Base-by-base conservation (phyloP, 2,888 invertebrate species). In the Chrysomela aeneicollis region DNA sequence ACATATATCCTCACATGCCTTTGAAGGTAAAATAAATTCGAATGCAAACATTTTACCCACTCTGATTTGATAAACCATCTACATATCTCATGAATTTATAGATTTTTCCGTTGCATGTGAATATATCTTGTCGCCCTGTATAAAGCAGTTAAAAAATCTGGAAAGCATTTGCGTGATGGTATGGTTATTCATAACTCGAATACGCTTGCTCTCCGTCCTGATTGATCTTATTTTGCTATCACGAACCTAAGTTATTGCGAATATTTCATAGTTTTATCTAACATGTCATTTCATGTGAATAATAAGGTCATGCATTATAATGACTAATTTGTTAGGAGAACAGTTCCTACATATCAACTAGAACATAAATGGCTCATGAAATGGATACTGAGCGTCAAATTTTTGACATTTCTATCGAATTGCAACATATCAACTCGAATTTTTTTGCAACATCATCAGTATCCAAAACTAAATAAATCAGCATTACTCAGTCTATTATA, bases 211-310 rank as follows among this genome's bases (percentile, higher is more conserved):
- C 66, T 65, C 68, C 72, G 69, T 73, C 73, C 74, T 74, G 74
- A 74, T 74, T 74, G 74, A 74, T 74, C 74, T 74, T 61, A 62
- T 63, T 61, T 64, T 63, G 52, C 71, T 68, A 72, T 74, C 74
- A 74, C 73, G 74, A 74, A 74, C 73, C 68, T 70, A 67, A 72
- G 71, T 74, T 73, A 72, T 72, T 72, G 69, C 72, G 68, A 73
- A 67, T 72, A 70, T 74, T 73, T 74, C 71, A 74, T 74, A 69
- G 59, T 68, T 62, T 64, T 73, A 73, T 72, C 74, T 74, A 73
- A 70, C 72, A 71, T 74, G 74, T 74, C 74, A 73, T 74, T 72
- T 68, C 62, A 67, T 69, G 68, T 74, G 73, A 72, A 73, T 73
- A 74, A 74, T 73, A 74, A 74, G 74, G 73, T 72, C 74, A 70